Evolutionary conservation across 2,888 invertebrate genomes (phyloP).

Genomic region (Leucoma salicis): DNA sequence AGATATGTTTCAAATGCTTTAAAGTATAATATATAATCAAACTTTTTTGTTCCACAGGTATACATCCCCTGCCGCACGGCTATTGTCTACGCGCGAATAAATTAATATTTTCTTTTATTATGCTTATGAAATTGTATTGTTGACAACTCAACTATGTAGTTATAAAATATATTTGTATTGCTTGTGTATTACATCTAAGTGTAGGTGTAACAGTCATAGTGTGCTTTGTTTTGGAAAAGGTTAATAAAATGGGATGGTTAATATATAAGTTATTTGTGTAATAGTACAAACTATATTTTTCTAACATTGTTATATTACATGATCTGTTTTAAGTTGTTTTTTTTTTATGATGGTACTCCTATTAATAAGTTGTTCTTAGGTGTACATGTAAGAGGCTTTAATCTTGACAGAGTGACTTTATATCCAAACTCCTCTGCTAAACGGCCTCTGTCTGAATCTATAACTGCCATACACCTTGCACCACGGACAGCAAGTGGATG

Average conservation of each 20-base stretch:
- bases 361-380: slow-evolving; percentile 95
- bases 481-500: slow-evolving; percentile 89
- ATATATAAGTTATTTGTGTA: slow-evolving; percentile 16
- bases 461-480: slow-evolving; percentile 91
- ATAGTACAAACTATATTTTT: slow-evolving; percentile 24
- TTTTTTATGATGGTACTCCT: slow-evolving; percentile 72
- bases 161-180: too few relatives aligned
- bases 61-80: slow-evolving; percentile 89
- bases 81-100: slow-evolving; percentile 80
- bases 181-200: too few relatives aligned
- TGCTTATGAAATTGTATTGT: too few relatives aligned
- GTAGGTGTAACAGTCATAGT: too few relatives aligned
- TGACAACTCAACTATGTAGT: too few relatives aligned
- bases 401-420: slow-evolving; percentile 86
- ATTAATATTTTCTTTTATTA: slow-evolving; percentile 25
- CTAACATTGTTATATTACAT: slow-evolving; percentile 42
- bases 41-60: slow-evolving; percentile 74
- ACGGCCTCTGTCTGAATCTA: slow-evolving; percentile 92
- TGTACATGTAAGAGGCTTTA: slow-evolving; percentile 91
- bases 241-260: slow-evolving; percentile 9
- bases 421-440: slow-evolving; percentile 90
- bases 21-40: background rate
- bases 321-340: slow-evolving; percentile 36
- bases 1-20: too few relatives aligned
- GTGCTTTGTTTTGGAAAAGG: background rate